Base-by-base conservation (phyloP, 2,113 vertebrate genomes). In the Callaeas wilsoni region DNA sequence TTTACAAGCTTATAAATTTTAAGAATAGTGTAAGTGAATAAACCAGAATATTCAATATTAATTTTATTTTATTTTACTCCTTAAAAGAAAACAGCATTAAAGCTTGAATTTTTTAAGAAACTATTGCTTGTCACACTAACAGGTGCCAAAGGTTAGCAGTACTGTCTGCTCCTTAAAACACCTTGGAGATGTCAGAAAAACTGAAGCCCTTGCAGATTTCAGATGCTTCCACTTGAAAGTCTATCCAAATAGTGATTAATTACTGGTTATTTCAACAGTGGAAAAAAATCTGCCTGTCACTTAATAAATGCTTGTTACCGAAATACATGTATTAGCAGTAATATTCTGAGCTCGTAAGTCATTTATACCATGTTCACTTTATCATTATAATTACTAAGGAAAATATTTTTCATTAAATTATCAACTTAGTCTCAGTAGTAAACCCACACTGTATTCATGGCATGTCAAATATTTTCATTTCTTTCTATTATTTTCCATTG, bases 181-280 rank as follows among this genome's bases (percentile, higher is more conserved):
- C 26, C 47, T 84, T 84, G 49, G 26, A 86, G 49, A 70, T 69
- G 44, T 84, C 91, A 92, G 87, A 87, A 95, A 94, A 85, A 79
- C 56, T 81, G 62, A 93, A 92, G n/a, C 33, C 68, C 49, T 65
- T 63, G 35, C 67, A 92, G 71, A 87, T 86, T 93, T 96, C 55
- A 79, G 75, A 78, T 79, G 62, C 49, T 87, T 81, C 91, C 68
- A 75, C 57, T 77, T 57, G 53, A 83, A 94, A 89, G 23, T 78
- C 79, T 70, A 62, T 75, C 53, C 60, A 94, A 96, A 96, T 84
- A 93, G 46, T 91, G 89, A 95, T 94, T 94, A 94, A 94, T 96
- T 93, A 67, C 81, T 64, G 10, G 47, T 88, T 95, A 93, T 91
- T 93, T 92, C 84, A 74, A 83, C 50, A 79, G 41, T 5, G 4